phyloP scores from a whole-genome alignment of 2,888 invertebrate species.

The Hybos culiciformis region DNA sequence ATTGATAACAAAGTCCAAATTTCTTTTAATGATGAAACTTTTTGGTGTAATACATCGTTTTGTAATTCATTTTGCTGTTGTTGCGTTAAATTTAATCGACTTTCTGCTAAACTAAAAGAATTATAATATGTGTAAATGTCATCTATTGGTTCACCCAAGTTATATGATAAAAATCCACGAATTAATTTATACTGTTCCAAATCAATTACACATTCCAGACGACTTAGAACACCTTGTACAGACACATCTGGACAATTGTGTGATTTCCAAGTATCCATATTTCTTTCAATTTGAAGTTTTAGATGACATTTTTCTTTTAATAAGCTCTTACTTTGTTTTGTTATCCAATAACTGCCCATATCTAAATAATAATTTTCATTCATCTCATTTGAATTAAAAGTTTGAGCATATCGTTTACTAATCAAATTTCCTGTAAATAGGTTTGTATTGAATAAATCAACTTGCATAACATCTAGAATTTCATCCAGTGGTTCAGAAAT shows the following conservation, averaged over 20 bases:
- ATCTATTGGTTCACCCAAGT: constrained; percentile 75
- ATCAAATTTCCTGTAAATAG: constrained; percentile 44
- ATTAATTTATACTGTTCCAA: constrained; percentile 76
- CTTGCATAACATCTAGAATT: constrained; percentile 47
- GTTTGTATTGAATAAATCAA: constrained; percentile 56
- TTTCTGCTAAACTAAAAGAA: constrained; percentile 23
- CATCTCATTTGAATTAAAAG: background rate
- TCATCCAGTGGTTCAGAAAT: constrained; percentile 21
- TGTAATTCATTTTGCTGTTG: constrained; percentile 16
- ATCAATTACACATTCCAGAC: constrained; percentile 69
- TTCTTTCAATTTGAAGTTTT: constrained; percentile 66
- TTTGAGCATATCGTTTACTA: constrained; percentile 16
- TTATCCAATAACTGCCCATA: constrained; percentile 28
- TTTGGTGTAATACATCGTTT: constrained; percentile 33
- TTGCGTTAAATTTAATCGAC: constrained; percentile 28
- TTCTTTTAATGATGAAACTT: too few species aligned
- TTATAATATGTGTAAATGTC: constrained; percentile 38
- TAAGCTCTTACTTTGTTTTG: constrained; percentile 46
- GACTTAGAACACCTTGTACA: constrained; percentile 71
- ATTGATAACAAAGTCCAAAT: constrained; percentile 70
- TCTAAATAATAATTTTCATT: constrained; percentile 20
- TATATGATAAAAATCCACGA: constrained; percentile 73
- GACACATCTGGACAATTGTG: constrained; percentile 64
- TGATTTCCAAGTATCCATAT: constrained; percentile 47
- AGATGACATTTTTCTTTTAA: constrained; percentile 73